Evolutionary conservation across 2,113 vertebrate species (phyloP).

Genomic region (Aleadryas rufinucha): DNA sequence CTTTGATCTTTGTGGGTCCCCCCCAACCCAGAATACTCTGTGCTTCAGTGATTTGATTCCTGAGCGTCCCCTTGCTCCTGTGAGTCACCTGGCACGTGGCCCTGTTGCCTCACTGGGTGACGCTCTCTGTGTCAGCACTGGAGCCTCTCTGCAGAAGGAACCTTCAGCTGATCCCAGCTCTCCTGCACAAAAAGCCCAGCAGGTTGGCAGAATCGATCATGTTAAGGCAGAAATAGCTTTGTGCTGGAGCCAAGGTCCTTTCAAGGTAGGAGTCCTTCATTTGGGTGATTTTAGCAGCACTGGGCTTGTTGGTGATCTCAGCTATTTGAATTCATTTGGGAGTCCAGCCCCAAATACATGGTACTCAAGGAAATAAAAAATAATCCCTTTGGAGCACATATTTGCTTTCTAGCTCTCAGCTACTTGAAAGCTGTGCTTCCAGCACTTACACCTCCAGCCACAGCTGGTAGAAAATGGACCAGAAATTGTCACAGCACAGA

Average conservation of each 20-base stretch:
- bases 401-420: slow-evolving; percentile 28
- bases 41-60: not conserved
- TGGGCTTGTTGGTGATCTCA: not conserved
- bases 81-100: not conserved
- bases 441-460: not conserved
- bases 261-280: slow-evolving; percentile 14
- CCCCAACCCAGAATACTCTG: not conserved
- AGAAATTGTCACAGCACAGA: not conserved
- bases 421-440: not conserved
- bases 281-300: not conserved
- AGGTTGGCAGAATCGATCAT: not conserved
- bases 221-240: slow-evolving; percentile 29
- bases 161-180: not conserved
- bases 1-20: not conserved
- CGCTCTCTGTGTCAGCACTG: not conserved
- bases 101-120: not conserved
- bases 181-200: not conserved
- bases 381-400: not conserved
- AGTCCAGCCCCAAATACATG: not conserved
- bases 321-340: not conserved
- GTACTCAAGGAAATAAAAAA: not conserved
- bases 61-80: not conserved
- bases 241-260: not conserved
- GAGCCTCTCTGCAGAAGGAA: not conserved
- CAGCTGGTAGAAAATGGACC: not conserved